Base-by-base conservation (phyloP, 1,140 invertebrate genomes). In the Goniozus legneri region DNA sequence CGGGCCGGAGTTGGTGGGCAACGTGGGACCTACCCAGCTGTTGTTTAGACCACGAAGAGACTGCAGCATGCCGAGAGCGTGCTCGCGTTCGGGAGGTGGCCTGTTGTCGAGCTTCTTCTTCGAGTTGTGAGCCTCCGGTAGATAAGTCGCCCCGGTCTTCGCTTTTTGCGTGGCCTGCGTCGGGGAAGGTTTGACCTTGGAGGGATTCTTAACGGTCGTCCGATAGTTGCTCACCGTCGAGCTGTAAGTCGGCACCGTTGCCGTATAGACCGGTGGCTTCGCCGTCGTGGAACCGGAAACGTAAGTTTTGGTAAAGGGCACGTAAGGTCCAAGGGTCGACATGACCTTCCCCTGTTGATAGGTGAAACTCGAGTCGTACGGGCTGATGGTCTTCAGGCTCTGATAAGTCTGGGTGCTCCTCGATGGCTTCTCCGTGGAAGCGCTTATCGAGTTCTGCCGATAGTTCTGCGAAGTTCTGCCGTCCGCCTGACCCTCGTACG, bases 1-100 rank as follows among this genome's bases (percentile, higher is more conserved):
- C 2, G 86, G 84, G 0, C 85, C 84, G 0, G 85, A 81, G 2
- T 86, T 20, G n/a, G 32, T 33, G 19, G 0, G 44, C 37, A 2
- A 15, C 7, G 12, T 39, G n/a, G 12, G 15, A 10, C 24, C 24
- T 6, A 4, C 24, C 24, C 24, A 30, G 3, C 3, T 44, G 1
- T 19, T 42, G 10, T 50, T 47, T 0, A 76, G 41, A 7, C 63
- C 70, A 48, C 58, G 65, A 13, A 76, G 58, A 3, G 73, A 76
- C 6, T 73, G 52, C 1, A 76, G 20, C 72, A 76, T 76, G 20
- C 56, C 65, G 8, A 74, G 34, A n/a, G 64, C 73, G 49, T 76
- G 73, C 10, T 76, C 66, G n/a, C 63, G 59, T 41, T 75, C 73
- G 13, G 56, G 55, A 15, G 52, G 24, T 0, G 67, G 63, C 44